Evolutionary conservation across 2,113 vertebrate species (phyloP).

Genomic region (Oryzias curvinotus): DNA sequence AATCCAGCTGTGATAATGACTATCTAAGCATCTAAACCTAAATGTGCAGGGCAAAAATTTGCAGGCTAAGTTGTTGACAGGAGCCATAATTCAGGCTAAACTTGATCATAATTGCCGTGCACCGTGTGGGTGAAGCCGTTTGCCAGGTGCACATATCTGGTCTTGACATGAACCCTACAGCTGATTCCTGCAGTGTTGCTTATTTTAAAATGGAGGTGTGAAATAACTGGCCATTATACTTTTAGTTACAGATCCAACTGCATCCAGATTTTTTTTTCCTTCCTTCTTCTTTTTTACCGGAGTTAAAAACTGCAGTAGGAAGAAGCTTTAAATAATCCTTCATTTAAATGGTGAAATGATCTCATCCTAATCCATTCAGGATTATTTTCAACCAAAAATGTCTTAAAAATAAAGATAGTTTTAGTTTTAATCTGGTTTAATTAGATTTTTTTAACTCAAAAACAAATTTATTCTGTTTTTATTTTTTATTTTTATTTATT

Average conservation of each 20-base stretch:
- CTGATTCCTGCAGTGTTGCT: conserved; percentile 25
- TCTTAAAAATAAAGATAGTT: conserved; percentile 13
- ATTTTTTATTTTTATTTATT: too few relatives aligned
- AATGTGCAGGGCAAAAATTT: conserved; percentile 17
- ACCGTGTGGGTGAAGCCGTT: conserved; percentile 17
- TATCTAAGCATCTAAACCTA: conserved; percentile 24
- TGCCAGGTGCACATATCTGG: conserved; percentile 13
- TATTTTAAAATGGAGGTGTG: too few relatives aligned
- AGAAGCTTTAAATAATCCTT: conserved; percentile 27
- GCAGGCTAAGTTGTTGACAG: conserved; percentile 25
- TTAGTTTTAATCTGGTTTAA: conserved; percentile 7
- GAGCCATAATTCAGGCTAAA: conserved; percentile 24
- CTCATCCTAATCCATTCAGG: neutral
- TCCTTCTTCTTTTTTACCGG: neutral
- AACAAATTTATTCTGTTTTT: too few relatives aligned
- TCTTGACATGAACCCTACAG: conserved; percentile 23
- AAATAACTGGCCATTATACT: too few relatives aligned
- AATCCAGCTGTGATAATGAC: conserved; percentile 54
- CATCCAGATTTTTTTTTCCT: neutral
- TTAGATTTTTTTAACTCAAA: conserved; percentile 6
- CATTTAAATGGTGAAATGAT: conserved; percentile 12
- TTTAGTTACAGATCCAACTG: conserved; percentile 12
- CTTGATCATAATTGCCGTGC: conserved; percentile 28
- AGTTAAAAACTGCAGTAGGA: conserved; percentile 4
- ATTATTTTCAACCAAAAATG: neutral